Evolutionary conservation across 2,113 vertebrate species (phyloP).

Genomic region (Atherinomorus stipes): DNA sequence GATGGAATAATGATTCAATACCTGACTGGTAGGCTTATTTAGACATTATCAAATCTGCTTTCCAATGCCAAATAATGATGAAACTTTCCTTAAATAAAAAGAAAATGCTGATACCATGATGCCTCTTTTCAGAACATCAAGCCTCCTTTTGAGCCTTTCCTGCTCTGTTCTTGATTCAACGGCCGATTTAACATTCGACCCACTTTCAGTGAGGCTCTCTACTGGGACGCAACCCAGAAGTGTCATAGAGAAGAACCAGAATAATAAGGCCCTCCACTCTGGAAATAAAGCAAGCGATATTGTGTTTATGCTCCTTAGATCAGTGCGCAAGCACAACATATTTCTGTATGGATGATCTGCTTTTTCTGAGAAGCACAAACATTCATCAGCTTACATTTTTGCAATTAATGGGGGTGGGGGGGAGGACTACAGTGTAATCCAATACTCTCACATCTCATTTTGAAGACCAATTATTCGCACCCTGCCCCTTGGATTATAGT

Average conservation of each 20-base stretch:
- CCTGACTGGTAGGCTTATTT: slow-evolving; percentile 23
- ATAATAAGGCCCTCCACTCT: slow-evolving; percentile 72
- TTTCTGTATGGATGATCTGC: slow-evolving; percentile 25
- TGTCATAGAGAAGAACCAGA: slow-evolving; percentile 80
- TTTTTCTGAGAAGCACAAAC: slow-evolving; percentile 26
- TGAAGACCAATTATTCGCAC: slow-evolving; percentile 59
- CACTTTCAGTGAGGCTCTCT: slow-evolving; percentile 80
- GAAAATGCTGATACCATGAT: slow-evolving; percentile 36
- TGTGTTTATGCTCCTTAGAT: slow-evolving; percentile 56
- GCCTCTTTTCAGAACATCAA: slow-evolving; percentile 55
- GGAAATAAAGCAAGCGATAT: slow-evolving; percentile 54
- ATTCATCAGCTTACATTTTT: slow-evolving; percentile 37
- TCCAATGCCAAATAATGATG: slow-evolving; percentile 35
- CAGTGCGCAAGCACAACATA: slow-evolving; percentile 22
- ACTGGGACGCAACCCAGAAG: slow-evolving; percentile 84
- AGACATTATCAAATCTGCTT: slow-evolving; percentile 27
- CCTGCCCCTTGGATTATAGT: slow-evolving; percentile 62
- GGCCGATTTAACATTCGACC: slow-evolving; percentile 81
- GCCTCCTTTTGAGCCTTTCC: slow-evolving; percentile 63
- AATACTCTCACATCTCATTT: slow-evolving; percentile 33
- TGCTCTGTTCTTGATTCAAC: slow-evolving; percentile 74
- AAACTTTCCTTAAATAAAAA: slow-evolving; percentile 22
- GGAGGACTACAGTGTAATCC: slow-evolving; percentile 44
- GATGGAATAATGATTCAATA: slow-evolving; percentile 25
- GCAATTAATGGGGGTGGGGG: slow-evolving; percentile 28